Percentiles rank a stretch among this genome's conserved stretches.
phyloP scores from a whole-genome alignment of 2,888 invertebrate species.

The Notocelia uddmanniana region DNA sequence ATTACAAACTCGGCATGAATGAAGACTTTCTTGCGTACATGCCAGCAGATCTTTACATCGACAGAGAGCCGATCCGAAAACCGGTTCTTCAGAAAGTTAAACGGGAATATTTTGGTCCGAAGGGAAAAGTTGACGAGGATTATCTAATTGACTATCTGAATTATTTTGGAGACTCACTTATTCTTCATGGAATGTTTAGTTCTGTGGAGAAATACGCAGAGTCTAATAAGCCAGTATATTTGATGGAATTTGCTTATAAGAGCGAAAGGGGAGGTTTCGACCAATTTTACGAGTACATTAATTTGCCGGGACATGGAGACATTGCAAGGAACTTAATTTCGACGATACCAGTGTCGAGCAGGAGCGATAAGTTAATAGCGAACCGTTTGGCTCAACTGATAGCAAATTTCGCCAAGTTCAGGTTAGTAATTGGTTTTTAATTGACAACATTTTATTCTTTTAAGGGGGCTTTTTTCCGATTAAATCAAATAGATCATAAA shows the following conservation, averaged over 20 bases:
- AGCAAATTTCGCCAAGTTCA: slow-evolving; percentile 12
- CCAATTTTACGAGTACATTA: slow-evolving; percentile 34
- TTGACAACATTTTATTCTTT: too few species aligned
- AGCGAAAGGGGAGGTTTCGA: slow-evolving; percentile 54
- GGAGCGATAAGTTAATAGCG: slow-evolving; percentile 8
- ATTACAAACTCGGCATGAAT: slow-evolving; percentile 57
- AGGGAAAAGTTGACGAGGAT: slow-evolving; percentile 7
- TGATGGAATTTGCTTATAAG: slow-evolving; percentile 60
- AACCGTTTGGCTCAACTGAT: background rate
- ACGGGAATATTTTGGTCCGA: slow-evolving; percentile 11
- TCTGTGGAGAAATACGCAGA: slow-evolving; percentile 13
- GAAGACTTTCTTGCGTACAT: slow-evolving; percentile 55
- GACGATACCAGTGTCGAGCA: background rate
- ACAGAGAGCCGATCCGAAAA: slow-evolving; percentile 39
- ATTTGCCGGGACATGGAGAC: slow-evolving; percentile 22
- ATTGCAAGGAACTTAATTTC: slow-evolving; percentile 4
- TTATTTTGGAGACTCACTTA: slow-evolving; percentile 23
- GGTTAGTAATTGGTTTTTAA: slow-evolving; percentile 14
- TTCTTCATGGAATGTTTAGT: slow-evolving; percentile 8
- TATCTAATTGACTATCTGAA: slow-evolving; percentile 21
- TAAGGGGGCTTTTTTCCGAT: too few species aligned
- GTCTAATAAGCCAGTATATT: slow-evolving; percentile 16
- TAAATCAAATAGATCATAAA: too few species aligned
- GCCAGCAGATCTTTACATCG: slow-evolving; percentile 57
- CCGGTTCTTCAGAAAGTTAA: slow-evolving; percentile 2